phyloP scores from a whole-genome alignment of 2,888 invertebrate species.

The Cordylochernes scorpioides region DNA sequence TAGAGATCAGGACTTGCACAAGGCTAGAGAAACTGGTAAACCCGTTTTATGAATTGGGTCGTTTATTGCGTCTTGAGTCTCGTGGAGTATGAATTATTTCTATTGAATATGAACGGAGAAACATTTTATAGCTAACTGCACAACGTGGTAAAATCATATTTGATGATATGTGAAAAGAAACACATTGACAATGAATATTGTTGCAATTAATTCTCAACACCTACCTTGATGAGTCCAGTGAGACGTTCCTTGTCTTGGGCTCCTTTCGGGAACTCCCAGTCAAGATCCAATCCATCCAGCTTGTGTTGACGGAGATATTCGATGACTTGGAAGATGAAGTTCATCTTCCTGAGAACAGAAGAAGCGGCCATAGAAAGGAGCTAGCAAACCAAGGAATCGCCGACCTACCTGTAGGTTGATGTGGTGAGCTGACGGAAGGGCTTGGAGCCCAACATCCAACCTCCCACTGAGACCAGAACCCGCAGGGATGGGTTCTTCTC shows the following conservation, averaged over 20 bases:
- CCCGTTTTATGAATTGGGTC: no score
- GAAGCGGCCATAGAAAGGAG: background rate
- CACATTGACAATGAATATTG: background rate
- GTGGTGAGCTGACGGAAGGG: constrained; percentile 59
- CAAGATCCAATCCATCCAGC: constrained; percentile 70
- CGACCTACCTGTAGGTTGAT: constrained; percentile 20
- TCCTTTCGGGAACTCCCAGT: constrained; percentile 80
- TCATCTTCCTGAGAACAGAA: constrained; percentile 52
- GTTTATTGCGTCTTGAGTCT: no score
- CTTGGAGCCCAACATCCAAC: constrained; percentile 84
- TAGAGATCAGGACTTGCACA: no score
- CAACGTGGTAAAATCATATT: no score
- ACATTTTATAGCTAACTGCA: background rate
- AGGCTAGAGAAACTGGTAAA: no score
- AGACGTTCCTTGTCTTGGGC: constrained; percentile 58
- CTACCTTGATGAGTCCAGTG: constrained; percentile 32
- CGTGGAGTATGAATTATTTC: no score
- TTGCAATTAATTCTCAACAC: background rate
- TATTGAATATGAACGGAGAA: no score
- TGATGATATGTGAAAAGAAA: no score
- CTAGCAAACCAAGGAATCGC: no score
- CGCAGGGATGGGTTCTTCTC: constrained; percentile 66
- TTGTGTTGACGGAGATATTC: constrained; percentile 68
- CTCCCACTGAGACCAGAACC: constrained; percentile 38
- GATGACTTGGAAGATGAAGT: constrained; percentile 76